Evolutionary conservation across 2,797 vertebrate genomes (phyloP).

Genomic region (Petrocephalus sullivani): DNA sequence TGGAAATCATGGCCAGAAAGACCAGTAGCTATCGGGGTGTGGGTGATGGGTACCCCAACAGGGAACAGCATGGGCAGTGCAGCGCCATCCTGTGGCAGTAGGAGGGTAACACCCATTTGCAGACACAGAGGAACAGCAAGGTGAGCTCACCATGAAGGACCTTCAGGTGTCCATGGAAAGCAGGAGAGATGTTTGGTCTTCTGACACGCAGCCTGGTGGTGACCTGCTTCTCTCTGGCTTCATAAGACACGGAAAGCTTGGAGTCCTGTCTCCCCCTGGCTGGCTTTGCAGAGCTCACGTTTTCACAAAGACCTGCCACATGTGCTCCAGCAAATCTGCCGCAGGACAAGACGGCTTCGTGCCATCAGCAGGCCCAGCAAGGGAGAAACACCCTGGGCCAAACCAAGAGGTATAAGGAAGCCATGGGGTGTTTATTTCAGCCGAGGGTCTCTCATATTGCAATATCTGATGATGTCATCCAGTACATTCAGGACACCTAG

Average conservation of each 20-base stretch:
- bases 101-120: constrained; percentile 32
- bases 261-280: not conserved
- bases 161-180: constrained; percentile 22
- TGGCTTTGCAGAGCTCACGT: constrained; percentile 13
- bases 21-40: constrained; percentile 27
- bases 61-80: not conserved
- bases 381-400: not conserved
- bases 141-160: constrained; percentile 23
- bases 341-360: not conserved
- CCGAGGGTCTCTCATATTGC: not conserved
- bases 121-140: constrained; percentile 47
- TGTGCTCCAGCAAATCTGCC: not conserved
- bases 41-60: not conserved
- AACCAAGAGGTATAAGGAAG: not conserved
- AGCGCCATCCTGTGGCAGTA: constrained; percentile 8
- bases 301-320: constrained; percentile 19
- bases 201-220: not conserved
- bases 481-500: not conserved
- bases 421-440: not conserved
- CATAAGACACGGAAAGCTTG: not conserved
- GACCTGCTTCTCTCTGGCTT: not conserved
- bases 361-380: not conserved
- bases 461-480: not conserved
- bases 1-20: constrained; percentile 52
- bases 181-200: not conserved